Base-by-base conservation (phyloP, 2,113 vertebrate species). In the Struthidea cinerea region DNA sequence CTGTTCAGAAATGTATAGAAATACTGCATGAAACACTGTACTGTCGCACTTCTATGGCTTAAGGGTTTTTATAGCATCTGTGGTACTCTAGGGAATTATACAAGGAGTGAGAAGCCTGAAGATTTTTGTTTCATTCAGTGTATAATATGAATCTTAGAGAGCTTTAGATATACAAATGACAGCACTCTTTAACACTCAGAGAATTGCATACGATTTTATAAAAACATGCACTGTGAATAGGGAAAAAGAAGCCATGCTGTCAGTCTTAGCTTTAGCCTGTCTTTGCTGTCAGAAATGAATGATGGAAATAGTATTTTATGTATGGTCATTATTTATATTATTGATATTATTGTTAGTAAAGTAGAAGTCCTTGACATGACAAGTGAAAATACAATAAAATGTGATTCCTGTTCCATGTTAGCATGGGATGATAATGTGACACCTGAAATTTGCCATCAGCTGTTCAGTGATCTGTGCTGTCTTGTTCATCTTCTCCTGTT, bases 91-190 rank as follows among this genome's bases (percentile, higher is more conserved):
- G 90, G 92, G 78, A 93, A 83, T 85, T 87, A 20, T 32, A 57
- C 23, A 73, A 56, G 46, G 63, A 69, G 30, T 65, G n/a, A 85
- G 91, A 81, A 91, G 30, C 65, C 53, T 57, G 49, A 78, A 88
- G 70, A 80, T 39, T 87, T 93, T 92, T 94, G 32, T 93, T 94
- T 95, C 56, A 81, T 90, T 89, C 46, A 28, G 21, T 92, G 24
- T 55, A 24, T 74, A 73, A 53, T 59, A 57, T 35, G 50, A 26
- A 70, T 93, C 26, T 70, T 61, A 67, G 10, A 56, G n/a, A 27
- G 57, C 63, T 83, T 96, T 80, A 79, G 59, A 83, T 94, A 71
- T 57, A 86, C 55, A 86, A 81, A 92, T 90, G 78, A 65, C 56
- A 94, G 27, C n/a, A 57, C 24, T 42, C 11, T 88, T 78, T 27